Evolutionary conservation across 2,113 vertebrate species (phyloP), one percentile per base, ranked within the genome.

Genomic region (Thunnus maccoyii): DNA sequence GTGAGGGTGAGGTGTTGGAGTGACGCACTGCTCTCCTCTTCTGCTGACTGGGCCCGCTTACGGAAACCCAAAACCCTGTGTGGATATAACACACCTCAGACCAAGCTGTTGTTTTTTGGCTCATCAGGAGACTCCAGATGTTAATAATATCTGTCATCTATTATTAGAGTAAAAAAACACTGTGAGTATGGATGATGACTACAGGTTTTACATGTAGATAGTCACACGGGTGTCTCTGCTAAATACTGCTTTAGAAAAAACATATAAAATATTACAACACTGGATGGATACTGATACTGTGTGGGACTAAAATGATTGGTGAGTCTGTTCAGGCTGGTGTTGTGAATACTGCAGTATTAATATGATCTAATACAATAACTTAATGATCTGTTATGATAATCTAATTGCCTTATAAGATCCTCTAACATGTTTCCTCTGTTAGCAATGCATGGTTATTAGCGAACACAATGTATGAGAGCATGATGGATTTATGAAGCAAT

Each of bases 41-140:
- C 94, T 71, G 94, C 92, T 85, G 94, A 95, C 90, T 94, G 94
- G 90, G 94, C 92, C 93, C 94, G 86, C 85, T 95, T 95, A 94
- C 93, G 94, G 94, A 95, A 95, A 94, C 92, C 92, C 93, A 95
- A 87, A 93, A 90, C 75, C 94, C 94, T 95, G 93, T 81, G 65
- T 91, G 91, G 90, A 94, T 93, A 94, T 88, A 92, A 89, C 91
- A 93, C 90, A 94, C 84, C 91, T 91, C 89, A 93, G 90, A 86
- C 80, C 69, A 52, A 63, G 72, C 54, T 66, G 69, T 41, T 85
- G 58, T 27, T 60, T 60, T 81, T 63, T 32, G 48, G 22, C 36
- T 69, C 72, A 67, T 86, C 66, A 18, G 30, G 65, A 73, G 56
- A 83, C 76, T 66, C 50, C 72, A 56, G 76, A 76, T 47, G 36